These are phyloP conservation scores for Smithornis capensis DNA, from an alignment of 2,113 vertebrate species.

Conservation along the genomic window DNA sequence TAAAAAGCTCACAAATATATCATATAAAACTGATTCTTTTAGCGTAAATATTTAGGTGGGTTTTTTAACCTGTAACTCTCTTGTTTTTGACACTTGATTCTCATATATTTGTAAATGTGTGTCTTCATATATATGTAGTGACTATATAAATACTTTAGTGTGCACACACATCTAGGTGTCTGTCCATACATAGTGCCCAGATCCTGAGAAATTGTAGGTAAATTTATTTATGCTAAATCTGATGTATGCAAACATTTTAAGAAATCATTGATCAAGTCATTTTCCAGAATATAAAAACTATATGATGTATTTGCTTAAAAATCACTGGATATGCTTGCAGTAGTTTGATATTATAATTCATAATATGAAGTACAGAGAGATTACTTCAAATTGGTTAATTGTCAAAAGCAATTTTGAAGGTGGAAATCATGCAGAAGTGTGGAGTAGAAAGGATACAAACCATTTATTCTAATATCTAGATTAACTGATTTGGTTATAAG, in stretches of 20 bases:
- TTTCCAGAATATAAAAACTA: background rate
- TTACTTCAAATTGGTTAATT: background rate
- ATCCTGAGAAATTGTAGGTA: background rate
- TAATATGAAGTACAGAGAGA: background rate
- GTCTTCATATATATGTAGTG: background rate
- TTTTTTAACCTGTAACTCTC: background rate
- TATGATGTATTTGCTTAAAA: background rate
- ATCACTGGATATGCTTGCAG: background rate
- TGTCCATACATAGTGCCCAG: background rate
- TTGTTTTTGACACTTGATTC: background rate
- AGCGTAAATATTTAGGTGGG: background rate
- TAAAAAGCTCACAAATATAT: background rate
- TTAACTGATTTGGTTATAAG: background rate
- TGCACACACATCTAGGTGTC: background rate
- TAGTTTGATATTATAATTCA: background rate
- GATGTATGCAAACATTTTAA: background rate
- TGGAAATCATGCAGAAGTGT: conserved; percentile 31
- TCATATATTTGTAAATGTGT: background rate
- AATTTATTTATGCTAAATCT: background rate
- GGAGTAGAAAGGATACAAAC: background rate
- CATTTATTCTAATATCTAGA: background rate
- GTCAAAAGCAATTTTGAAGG: background rate
- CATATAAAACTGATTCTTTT: background rate
- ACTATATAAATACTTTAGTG: background rate
- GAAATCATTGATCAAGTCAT: background rate